These are phyloP conservation scores for Troglohyphantes excavatus DNA, from an alignment of 2,888 invertebrate species.

Conservation along the genomic window DNA sequence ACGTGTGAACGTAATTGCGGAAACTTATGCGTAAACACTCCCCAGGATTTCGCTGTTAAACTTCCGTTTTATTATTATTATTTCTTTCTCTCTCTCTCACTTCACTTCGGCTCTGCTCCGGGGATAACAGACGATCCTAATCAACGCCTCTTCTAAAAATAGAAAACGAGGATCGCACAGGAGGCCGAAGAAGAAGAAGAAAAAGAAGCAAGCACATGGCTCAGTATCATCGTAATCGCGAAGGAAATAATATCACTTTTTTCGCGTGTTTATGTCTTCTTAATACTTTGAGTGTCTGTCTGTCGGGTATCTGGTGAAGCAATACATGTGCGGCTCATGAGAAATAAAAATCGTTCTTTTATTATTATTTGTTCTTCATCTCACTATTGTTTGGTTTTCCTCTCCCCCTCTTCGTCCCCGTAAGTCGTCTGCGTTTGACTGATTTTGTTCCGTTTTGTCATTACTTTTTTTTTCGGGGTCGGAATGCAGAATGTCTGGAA, in stretches of 20 bases:
- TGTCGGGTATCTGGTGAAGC: neutral
- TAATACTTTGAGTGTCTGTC: neutral
- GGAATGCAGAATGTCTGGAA: neutral
- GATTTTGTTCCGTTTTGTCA: neutral
- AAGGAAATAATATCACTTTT: conserved; percentile 26
- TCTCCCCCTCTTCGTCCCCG: neutral
- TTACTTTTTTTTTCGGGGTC: neutral
- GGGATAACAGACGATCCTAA: conserved; percentile 47
- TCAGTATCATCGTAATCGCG: conserved; percentile 33
- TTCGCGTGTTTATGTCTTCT: conserved; percentile 42
- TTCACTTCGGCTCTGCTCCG: conserved; percentile 14
- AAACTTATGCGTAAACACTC: conserved; percentile 75
- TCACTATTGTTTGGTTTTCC: neutral
- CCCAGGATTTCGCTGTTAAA: conserved; percentile 32
- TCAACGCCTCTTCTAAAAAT: conserved; percentile 68
- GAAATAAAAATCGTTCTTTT: neutral
- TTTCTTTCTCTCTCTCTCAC: conserved; percentile 1
- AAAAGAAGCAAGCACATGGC: conserved; percentile 37
- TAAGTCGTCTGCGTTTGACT: neutral
- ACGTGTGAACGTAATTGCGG: conserved; percentile 71
- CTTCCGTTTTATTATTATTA: conserved; percentile 47
- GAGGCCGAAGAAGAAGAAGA: neutral
- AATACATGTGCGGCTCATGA: conserved; percentile 7
- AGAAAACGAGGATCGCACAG: conserved; percentile 31
- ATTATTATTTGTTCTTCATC: neutral